These are phyloP conservation scores for Polylopha cassiicola DNA, from an alignment of 2,888 invertebrate species.

Conservation along the genomic window DNA sequence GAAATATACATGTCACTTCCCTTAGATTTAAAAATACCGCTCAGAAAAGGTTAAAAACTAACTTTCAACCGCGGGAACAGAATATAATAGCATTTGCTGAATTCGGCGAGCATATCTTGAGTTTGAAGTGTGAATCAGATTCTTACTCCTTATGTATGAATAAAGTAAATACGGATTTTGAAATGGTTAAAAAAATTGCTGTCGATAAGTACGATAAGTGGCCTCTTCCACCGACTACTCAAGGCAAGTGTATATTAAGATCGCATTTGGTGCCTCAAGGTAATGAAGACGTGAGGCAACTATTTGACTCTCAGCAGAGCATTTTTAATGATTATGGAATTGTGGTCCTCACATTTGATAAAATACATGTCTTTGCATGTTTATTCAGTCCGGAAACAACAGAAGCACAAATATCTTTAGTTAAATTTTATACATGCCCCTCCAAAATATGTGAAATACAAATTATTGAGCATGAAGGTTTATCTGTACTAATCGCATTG, in stretches of 20 bases:
- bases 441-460: conserved; percentile 48
- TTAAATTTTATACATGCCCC: conserved; percentile 49
- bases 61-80: conserved; percentile 39
- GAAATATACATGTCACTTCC: conserved; percentile 44
- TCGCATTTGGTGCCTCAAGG: conserved; percentile 26
- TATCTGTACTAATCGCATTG: conserved; percentile 44
- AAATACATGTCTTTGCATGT: conserved; percentile 39
- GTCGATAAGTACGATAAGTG: conserved; percentile 28
- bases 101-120: conserved; percentile 34
- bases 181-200: conserved; percentile 31
- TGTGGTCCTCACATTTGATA: conserved; percentile 44
- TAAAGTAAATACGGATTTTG: conserved; percentile 42
- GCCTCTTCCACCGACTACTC: conserved; percentile 23
- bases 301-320: conserved; percentile 29
- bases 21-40: conserved; percentile 48
- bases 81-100: conserved; percentile 31
- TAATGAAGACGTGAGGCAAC: conserved; percentile 28
- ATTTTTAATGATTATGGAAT: conserved; percentile 27
- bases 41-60: conserved; percentile 42
- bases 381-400: conserved; percentile 33
- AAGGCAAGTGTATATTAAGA: conserved; percentile 34
- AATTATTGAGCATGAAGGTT: conserved; percentile 29
- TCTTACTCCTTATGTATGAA: conserved; percentile 40
- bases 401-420: conserved; percentile 31
- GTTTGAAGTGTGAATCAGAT: conserved; percentile 40